phyloP scores from a whole-genome alignment of 1,140 invertebrate genomes.

The Bombus superbus region DNA sequence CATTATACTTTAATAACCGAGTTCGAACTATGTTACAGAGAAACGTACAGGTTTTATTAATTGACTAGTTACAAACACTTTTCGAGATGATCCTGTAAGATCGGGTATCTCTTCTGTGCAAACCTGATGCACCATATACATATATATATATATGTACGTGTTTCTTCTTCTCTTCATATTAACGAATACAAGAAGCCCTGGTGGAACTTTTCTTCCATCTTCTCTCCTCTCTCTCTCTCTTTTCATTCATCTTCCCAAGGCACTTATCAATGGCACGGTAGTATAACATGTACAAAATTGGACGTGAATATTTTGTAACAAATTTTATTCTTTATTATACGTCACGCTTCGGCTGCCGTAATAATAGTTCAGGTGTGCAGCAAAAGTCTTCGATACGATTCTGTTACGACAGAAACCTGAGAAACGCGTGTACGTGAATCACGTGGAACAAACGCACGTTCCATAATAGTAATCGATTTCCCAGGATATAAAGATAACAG shows the following conservation, averaged over 20 bases:
- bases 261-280: conserved; percentile 71
- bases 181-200: conserved; percentile 29
- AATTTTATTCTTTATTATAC: not conserved
- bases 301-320: conserved; percentile 16
- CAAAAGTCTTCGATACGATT: conserved; percentile 12
- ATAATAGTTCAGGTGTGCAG: not conserved
- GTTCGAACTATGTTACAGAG: conserved; percentile 63
- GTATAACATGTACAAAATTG: conserved; percentile 54
- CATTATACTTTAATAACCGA: conserved; percentile 22
- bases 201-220: not conserved
- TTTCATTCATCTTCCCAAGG: conserved; percentile 47
- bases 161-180: not conserved
- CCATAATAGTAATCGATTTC: not conserved
- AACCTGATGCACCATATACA: not conserved
- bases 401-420: conserved; percentile 7
- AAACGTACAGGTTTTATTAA: conserved; percentile 60
- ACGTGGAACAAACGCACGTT: not conserved
- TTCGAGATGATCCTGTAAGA: conserved; percentile 33
- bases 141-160: not conserved
- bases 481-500: not conserved
- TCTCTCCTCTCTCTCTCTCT: too few species aligned
- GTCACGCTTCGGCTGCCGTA: not conserved
- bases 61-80: conserved; percentile 80
- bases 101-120: not conserved
- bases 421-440: conserved; percentile 15